Conservation (phyloP, 1,140 invertebrate species). For the Drosophila triauraria region DNA sequence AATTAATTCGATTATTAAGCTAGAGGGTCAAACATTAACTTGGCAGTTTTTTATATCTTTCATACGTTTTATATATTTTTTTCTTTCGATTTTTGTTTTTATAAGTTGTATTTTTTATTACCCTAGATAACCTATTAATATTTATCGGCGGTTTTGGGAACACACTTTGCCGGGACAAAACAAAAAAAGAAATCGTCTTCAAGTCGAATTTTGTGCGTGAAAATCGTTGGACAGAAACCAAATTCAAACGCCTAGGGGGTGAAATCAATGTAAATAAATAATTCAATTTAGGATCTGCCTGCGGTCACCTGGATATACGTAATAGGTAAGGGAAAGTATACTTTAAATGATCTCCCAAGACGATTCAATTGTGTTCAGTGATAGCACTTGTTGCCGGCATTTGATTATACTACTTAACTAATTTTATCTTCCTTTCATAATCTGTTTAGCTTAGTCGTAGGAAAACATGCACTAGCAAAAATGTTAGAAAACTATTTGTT, state of each 20-base stretch:
- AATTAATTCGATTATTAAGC: slow-evolving; percentile 21
- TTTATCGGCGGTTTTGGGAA: slow-evolving; percentile 81
- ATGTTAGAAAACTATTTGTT: slow-evolving; percentile 57
- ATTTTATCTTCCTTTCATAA: slow-evolving; percentile 32
- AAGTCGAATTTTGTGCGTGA: slow-evolving; percentile 62
- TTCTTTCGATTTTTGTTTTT: slow-evolving; percentile 31
- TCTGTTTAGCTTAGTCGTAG: slow-evolving; percentile 58
- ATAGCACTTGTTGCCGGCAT: slow-evolving; percentile 38
- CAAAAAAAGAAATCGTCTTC: slow-evolving; percentile 10
- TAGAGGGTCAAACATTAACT: slow-evolving; percentile 77
- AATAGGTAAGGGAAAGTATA: slow-evolving; percentile 1
- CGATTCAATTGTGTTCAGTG: slow-evolving; percentile 20
- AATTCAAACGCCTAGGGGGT: slow-evolving; percentile 11
- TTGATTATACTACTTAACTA: slow-evolving; percentile 75
- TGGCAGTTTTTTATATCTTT: slow-evolving; percentile 65
- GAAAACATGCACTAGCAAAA: slow-evolving; percentile 74
- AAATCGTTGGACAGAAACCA: slow-evolving; percentile 34
- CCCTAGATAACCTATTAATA: slow-evolving; percentile 79
- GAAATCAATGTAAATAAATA: neutral
- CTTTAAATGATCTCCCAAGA: slow-evolving; percentile 44
- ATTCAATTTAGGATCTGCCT: slow-evolving; percentile 10
- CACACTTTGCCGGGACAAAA: slow-evolving; percentile 72
- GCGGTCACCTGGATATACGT: slow-evolving; percentile 23
- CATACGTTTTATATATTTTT: slow-evolving; percentile 31
- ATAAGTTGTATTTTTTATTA: slow-evolving; percentile 57